A percentile compares a stretch with the other conserved stretches of the same genome.
Evolutionary conservation across 2,888 invertebrate species (phyloP).

Genomic region (Ophion ventricosus): DNA sequence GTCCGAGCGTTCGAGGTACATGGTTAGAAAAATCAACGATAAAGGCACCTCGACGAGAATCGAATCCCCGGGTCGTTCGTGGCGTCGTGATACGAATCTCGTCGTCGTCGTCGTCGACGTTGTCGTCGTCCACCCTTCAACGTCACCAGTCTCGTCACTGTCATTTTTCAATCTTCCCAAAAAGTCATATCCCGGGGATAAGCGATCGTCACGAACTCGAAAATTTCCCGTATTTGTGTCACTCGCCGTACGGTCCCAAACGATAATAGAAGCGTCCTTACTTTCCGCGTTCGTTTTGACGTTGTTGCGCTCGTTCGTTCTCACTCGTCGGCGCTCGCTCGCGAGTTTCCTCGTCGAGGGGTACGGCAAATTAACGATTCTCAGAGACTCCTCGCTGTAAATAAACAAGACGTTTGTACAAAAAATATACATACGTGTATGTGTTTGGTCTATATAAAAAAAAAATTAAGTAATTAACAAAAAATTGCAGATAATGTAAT

Average conservation of each 20-base stretch:
- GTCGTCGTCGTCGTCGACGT: slow-evolving; percentile 44
- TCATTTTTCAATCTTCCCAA: slow-evolving; percentile 48
- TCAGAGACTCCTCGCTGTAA: slow-evolving; percentile 70
- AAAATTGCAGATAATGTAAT: no score
- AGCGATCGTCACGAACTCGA: slow-evolving; percentile 33
- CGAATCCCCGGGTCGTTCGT: slow-evolving; percentile 70
- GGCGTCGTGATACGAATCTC: slow-evolving; percentile 65
- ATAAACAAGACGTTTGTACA: background rate
- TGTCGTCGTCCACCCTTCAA: slow-evolving; percentile 22
- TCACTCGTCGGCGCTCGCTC: slow-evolving; percentile 46
- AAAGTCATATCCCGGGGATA: slow-evolving; percentile 49
- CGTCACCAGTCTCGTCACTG: background rate
- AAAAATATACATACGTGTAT: background rate
- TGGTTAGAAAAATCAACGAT: background rate
- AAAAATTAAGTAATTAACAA: no score
- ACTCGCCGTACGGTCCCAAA: background rate
- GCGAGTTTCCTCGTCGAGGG: slow-evolving; percentile 51
- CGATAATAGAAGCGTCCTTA: slow-evolving; percentile 63
- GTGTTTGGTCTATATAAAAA: background rate
- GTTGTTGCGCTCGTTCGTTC: slow-evolving; percentile 16
- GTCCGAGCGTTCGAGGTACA: background rate
- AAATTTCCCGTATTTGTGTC: background rate
- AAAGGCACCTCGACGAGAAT: slow-evolving; percentile 72
- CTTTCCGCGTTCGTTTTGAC: slow-evolving; percentile 65
- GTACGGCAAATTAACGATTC: slow-evolving; percentile 71